These are phyloP conservation scores for Eilema griseolum DNA, from an alignment of 2,888 invertebrate species.

Conservation along the genomic window DNA sequence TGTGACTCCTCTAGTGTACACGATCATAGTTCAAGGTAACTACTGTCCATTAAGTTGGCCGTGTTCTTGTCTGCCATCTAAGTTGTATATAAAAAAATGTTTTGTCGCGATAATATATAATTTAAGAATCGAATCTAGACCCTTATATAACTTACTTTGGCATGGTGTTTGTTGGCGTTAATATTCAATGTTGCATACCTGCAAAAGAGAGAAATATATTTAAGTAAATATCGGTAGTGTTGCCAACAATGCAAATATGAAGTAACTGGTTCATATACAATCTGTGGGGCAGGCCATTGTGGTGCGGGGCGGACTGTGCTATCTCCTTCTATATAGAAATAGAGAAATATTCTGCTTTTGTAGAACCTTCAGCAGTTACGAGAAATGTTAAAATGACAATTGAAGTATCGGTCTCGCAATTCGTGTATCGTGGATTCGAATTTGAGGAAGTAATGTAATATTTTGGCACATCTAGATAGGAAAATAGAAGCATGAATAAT, in stretches of 20 bases:
- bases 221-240: not conserved
- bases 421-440: not conserved
- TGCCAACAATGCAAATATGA: slow-evolving; percentile 10
- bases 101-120: too few species aligned
- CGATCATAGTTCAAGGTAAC: too few species aligned
- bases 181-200: slow-evolving; percentile 12
- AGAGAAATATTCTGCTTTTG: not conserved
- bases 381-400: not conserved
- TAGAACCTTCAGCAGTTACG: too few species aligned
- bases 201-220: slow-evolving; percentile 17
- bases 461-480: too few species aligned
- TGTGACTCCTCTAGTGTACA: too few species aligned
- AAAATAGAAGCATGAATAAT: too few species aligned
- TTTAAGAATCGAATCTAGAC: too few species aligned
- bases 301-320: slow-evolving; percentile 22
- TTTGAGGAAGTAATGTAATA: not conserved
- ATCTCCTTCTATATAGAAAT: not conserved
- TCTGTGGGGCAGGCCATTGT: slow-evolving; percentile 39
- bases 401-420: not conserved
- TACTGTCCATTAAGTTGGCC: too few species aligned
- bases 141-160: slow-evolving; percentile 13
- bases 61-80: too few species aligned
- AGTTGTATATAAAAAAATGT: too few species aligned
- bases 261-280: slow-evolving; percentile 42
- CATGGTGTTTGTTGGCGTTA: not conserved